Evolutionary conservation across 2,113 vertebrate genomes (phyloP).

Genomic region (Misgurnus anguillicaudatus): DNA sequence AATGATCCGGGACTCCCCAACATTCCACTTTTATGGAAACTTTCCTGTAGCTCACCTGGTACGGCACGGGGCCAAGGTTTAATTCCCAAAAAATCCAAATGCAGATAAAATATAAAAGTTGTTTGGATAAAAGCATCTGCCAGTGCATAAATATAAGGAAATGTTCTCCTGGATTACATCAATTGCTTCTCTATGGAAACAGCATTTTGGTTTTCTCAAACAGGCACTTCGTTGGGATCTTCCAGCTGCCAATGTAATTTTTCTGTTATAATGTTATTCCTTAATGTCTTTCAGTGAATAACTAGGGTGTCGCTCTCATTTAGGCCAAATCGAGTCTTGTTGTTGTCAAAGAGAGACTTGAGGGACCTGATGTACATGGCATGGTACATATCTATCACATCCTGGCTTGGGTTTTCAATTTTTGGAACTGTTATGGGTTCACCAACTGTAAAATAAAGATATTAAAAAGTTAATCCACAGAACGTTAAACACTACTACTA

Average conservation of each 20-base stretch:
- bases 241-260: neutral
- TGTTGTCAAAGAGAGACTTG: conserved; percentile 86
- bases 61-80: no score
- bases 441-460: conserved; percentile 78
- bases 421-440: conserved; percentile 94
- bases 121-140: no score
- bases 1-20: neutral
- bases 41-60: no score
- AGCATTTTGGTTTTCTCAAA: neutral
- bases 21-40: neutral
- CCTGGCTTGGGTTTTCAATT: conserved; percentile 80
- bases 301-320: conserved; percentile 82
- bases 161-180: neutral
- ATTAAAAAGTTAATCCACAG: conserved; percentile 17
- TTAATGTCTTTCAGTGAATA: conserved; percentile 76
- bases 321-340: conserved; percentile 88
- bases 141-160: no score
- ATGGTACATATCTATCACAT: conserved; percentile 90
- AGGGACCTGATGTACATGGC: conserved; percentile 86
- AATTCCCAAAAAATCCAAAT: no score
- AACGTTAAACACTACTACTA: neutral
- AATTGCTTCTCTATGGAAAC: neutral
- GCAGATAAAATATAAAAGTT: no score
- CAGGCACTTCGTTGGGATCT: neutral
- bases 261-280: neutral